phyloP scores from a whole-genome alignment of 2,113 vertebrate genomes.

The Morone saxatilis region DNA sequence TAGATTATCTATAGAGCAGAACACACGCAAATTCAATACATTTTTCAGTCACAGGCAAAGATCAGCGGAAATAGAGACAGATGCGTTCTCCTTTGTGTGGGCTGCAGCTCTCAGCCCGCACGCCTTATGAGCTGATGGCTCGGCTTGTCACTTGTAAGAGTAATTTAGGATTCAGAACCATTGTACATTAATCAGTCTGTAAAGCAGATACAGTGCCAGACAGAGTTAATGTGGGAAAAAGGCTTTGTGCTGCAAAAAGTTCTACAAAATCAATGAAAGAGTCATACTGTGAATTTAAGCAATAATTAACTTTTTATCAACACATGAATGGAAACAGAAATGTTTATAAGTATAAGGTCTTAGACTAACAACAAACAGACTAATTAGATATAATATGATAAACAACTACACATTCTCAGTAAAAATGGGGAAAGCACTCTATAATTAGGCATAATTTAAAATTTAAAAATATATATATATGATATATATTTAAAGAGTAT shows the following conservation, averaged over 20 bases:
- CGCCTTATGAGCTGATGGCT: background rate
- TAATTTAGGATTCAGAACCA: background rate
- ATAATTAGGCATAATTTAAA: too few species aligned
- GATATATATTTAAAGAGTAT: too few species aligned
- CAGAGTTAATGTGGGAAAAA: background rate
- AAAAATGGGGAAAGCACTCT: background rate
- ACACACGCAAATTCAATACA: constrained; percentile 11
- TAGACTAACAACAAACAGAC: background rate
- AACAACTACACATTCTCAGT: background rate
- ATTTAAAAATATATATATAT: too few species aligned
- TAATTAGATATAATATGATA: too few species aligned
- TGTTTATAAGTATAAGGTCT: background rate
- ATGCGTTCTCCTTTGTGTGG: background rate
- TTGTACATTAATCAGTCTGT: background rate
- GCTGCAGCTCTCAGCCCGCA: background rate
- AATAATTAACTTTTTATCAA: background rate
- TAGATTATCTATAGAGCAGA: constrained; percentile 10
- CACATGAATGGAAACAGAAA: background rate
- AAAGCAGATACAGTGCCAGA: background rate
- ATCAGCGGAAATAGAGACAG: constrained; percentile 18
- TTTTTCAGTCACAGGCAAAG: background rate
- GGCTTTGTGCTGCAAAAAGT: background rate
- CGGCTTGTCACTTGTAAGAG: background rate
- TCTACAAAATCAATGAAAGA: background rate
- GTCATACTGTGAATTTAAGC: background rate